Percentiles rank a stretch among this genome's conserved stretches.
Evolutionary conservation across 1,140 invertebrate species (phyloP).

Genomic region (Sitophilus oryzae): DNA sequence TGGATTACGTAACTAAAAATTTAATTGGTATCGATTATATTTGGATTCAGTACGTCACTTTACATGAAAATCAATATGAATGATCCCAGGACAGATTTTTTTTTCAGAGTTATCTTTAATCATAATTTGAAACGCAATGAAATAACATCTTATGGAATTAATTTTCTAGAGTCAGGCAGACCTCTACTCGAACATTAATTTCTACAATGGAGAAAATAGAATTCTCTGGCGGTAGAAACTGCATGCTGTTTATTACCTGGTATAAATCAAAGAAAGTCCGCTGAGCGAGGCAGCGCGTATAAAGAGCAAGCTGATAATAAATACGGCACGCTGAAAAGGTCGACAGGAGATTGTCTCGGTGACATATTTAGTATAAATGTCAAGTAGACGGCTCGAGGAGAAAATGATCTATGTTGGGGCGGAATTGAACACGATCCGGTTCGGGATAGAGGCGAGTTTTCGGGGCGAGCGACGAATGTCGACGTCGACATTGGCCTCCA

Average conservation of each 20-base stretch:
- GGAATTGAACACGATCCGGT: neutral
- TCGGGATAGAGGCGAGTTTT: neutral
- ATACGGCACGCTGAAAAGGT: constrained; percentile 20
- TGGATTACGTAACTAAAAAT: too few relatives aligned
- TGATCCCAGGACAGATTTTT: too few relatives aligned
- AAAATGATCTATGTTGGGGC: constrained; percentile 17
- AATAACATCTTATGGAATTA: too few relatives aligned
- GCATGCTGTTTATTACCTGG: constrained; percentile 14
- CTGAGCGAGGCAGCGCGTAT: constrained; percentile 10
- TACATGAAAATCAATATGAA: too few relatives aligned
- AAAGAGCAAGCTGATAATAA: constrained; percentile 19
- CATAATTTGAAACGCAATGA: too few relatives aligned
- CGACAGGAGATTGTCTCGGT: constrained; percentile 22
- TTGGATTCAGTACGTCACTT: too few relatives aligned
- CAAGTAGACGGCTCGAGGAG: constrained; percentile 7
- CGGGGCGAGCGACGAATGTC: neutral
- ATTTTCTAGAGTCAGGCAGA: too few relatives aligned
- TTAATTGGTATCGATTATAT: too few relatives aligned
- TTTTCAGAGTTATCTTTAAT: too few relatives aligned
- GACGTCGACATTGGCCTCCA: too few relatives aligned
- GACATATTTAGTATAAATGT: constrained; percentile 25
- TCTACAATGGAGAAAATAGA: constrained; percentile 7
- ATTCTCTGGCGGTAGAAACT: constrained; percentile 4
- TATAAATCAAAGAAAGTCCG: constrained; percentile 17
- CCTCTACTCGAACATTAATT: neutral